phyloP scores from a whole-genome alignment of 2,797 vertebrate species.

The Parauchenoglanis punctatus region DNA sequence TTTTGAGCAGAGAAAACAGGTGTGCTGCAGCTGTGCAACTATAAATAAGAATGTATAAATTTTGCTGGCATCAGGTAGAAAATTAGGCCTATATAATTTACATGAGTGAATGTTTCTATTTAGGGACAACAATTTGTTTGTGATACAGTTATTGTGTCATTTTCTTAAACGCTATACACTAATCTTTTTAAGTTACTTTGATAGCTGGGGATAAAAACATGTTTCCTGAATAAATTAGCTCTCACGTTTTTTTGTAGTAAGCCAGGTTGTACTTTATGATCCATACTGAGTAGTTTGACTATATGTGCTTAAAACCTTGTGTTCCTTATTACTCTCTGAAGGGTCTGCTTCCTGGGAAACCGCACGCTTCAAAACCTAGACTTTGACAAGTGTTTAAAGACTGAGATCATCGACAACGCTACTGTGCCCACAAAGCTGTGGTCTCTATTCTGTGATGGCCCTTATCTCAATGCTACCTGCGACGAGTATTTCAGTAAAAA shows the following conservation, averaged over 20 bases:
- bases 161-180: background rate
- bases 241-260: background rate
- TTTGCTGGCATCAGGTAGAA: background rate
- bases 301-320: background rate
- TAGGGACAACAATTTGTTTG: background rate
- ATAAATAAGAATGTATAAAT: background rate
- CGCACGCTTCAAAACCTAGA: constrained; percentile 82
- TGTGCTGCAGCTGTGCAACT: background rate
- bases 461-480: constrained; percentile 77
- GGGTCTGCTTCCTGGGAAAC: constrained; percentile 92
- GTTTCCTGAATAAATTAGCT: background rate
- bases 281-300: background rate
- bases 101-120: background rate
- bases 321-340: constrained; percentile 55
- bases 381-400: constrained; percentile 86
- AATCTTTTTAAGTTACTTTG: background rate
- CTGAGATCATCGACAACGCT: constrained; percentile 68
- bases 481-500: constrained; percentile 85
- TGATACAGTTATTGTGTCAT: background rate
- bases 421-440: constrained; percentile 82
- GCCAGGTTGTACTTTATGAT: background rate
- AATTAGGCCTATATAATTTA: background rate
- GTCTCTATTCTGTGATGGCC: constrained; percentile 82
- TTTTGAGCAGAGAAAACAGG: background rate
- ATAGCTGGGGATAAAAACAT: background rate